phyloP scores from a whole-genome alignment of 2,888 invertebrate genomes.

The Lithophane socia region DNA sequence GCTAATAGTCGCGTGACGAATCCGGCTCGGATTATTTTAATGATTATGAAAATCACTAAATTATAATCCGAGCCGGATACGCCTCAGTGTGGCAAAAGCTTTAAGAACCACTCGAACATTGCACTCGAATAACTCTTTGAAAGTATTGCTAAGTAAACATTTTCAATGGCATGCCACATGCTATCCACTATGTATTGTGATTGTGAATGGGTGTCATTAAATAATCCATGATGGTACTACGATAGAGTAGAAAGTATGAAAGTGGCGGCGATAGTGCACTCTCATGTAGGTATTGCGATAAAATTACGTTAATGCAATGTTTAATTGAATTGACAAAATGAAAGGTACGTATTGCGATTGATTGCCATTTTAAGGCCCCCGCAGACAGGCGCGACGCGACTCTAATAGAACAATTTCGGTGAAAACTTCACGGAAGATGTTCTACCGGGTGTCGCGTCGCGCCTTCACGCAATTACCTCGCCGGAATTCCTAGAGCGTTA shows the following conservation, averaged over 20 bases:
- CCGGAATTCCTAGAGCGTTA: no score
- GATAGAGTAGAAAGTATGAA: constrained; percentile 47
- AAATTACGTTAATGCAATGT: not conserved
- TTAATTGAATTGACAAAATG: not conserved
- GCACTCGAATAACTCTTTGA: not conserved
- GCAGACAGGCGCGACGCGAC: no score
- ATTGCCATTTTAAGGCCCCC: no score
- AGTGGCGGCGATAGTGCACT: constrained; percentile 17
- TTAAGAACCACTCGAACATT: not conserved
- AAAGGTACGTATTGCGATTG: no score
- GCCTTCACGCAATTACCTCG: no score
- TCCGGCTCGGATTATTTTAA: no score
- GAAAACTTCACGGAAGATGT: no score
- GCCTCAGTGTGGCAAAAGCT: not conserved
- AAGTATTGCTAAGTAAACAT: constrained; percentile 24
- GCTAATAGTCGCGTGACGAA: not conserved
- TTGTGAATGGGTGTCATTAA: constrained; percentile 27
- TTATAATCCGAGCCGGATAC: not conserved
- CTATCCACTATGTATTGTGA: constrained; percentile 26
- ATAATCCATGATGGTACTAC: constrained; percentile 32
- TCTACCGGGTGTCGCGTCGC: no score
- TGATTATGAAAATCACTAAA: no score
- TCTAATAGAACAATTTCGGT: no score
- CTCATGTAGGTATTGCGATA: constrained; percentile 5
- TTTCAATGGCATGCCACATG: constrained; percentile 35